phyloP scores from a whole-genome alignment of 2,113 vertebrate species.

The Daubentonia madagascariensis region DNA sequence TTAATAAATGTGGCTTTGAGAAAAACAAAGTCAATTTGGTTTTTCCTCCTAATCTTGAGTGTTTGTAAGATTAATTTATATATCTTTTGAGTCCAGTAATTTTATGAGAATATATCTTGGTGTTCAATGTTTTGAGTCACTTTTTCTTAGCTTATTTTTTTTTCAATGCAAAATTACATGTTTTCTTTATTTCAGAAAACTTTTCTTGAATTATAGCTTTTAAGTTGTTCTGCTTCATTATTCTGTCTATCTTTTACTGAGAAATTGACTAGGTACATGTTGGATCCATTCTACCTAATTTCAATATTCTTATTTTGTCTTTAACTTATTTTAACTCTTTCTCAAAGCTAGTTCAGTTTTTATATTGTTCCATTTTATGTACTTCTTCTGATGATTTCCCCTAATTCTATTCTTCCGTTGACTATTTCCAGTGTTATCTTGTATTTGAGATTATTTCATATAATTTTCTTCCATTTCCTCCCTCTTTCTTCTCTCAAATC shows the following conservation, averaged over 20 bases:
- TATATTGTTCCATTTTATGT: neutral
- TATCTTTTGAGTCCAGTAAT: neutral
- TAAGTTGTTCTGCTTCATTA: neutral
- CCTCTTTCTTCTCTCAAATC: neutral
- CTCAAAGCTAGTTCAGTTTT: neutral
- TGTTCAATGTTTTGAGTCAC: neutral
- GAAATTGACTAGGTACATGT: neutral
- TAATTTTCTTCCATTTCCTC: neutral
- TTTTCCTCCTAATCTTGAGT: neutral
- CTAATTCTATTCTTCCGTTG: neutral
- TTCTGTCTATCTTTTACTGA: neutral
- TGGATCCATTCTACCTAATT: neutral
- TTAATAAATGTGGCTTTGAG: neutral
- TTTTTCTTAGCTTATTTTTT: neutral
- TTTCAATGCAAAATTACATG: neutral
- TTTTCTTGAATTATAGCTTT: neutral
- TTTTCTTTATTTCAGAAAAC: neutral
- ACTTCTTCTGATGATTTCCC: neutral
- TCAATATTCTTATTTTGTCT: neutral
- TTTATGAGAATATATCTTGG: neutral
- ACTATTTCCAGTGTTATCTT: neutral
- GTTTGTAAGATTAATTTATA: neutral
- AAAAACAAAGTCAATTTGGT: neutral
- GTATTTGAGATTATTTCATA: neutral
- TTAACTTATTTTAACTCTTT: neutral